Conservation (phyloP, 2,888 invertebrate species). For the Panzeria rudis region DNA sequence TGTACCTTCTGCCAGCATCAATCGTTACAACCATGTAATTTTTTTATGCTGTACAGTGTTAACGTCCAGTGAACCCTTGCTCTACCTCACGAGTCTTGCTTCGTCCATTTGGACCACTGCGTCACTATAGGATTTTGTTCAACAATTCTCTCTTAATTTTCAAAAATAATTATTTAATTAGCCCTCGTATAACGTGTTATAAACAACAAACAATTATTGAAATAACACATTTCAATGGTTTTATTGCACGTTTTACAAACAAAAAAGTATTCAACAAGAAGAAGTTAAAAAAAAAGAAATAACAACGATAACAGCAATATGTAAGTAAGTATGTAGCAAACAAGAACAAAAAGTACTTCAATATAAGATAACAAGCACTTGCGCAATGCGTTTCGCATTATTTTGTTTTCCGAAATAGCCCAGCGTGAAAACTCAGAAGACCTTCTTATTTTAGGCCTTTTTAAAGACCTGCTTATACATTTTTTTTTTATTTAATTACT, state of each 20-base stretch:
- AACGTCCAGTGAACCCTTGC: no score
- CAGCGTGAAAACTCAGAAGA: no score
- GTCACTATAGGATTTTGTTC: no score
- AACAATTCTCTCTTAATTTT: background rate
- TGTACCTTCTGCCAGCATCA: no score
- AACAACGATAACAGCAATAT: slow-evolving; percentile 13
- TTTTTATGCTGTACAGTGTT: no score
- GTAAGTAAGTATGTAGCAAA: background rate
- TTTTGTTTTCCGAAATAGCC: no score
- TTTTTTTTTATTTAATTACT: no score
- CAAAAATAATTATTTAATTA: background rate
- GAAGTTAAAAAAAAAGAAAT: slow-evolving; percentile 7
- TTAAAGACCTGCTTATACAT: background rate
- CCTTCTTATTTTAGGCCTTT: slow-evolving; percentile 31
- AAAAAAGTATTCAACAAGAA: slow-evolving; percentile 39
- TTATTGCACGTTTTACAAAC: slow-evolving; percentile 57
- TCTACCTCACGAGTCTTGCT: no score
- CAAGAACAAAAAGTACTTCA: no score
- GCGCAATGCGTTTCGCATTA: slow-evolving; percentile 74
- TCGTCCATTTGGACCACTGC: no score
- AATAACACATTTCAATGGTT: slow-evolving; percentile 54
- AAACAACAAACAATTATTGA: slow-evolving; percentile 28
- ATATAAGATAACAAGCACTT: slow-evolving; percentile 73
- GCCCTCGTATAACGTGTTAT: background rate
- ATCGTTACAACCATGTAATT: no score